A percentile compares a stretch with the other conserved stretches of the same genome.
phyloP scores from a whole-genome alignment of 2,113 vertebrate species.

The Orthonyx spaldingii region DNA sequence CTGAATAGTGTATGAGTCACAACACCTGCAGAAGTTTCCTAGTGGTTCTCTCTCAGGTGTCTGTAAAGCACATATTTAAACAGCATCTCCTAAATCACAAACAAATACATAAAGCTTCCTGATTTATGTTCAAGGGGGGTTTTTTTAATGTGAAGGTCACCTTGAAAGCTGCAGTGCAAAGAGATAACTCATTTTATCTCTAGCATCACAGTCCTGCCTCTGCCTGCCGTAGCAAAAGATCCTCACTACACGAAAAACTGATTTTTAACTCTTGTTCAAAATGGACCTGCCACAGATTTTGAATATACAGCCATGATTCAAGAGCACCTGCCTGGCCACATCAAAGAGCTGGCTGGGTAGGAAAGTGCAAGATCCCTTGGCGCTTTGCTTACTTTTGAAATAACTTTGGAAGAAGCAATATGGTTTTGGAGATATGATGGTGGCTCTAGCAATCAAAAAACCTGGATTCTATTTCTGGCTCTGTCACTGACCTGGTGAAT shows the following conservation, averaged over 20 bases:
- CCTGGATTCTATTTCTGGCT: background rate
- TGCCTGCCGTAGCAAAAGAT: background rate
- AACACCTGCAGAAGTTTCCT: background rate
- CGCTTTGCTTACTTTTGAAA: background rate
- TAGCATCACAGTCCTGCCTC: background rate
- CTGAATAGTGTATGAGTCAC: background rate
- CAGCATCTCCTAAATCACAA: background rate
- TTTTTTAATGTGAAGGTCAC: background rate
- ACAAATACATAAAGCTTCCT: background rate
- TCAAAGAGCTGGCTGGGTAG: background rate
- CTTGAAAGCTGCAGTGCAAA: slow-evolving; percentile 10
- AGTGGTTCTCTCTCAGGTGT: background rate
- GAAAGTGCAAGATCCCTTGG: background rate
- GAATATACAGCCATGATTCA: background rate
- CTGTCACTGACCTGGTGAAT: background rate
- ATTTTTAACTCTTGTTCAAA: background rate
- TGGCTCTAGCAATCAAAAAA: background rate
- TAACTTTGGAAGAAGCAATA: background rate
- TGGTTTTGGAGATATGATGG: background rate
- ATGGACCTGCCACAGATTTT: background rate
- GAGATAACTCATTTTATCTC: background rate
- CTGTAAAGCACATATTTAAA: background rate
- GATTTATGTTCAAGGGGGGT: background rate
- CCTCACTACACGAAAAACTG: background rate
- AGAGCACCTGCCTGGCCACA: background rate